Conservation (phyloP, 37 sponge, comb jelly and placozoan species). For the Chondrilla cf. caribensis region DNA sequence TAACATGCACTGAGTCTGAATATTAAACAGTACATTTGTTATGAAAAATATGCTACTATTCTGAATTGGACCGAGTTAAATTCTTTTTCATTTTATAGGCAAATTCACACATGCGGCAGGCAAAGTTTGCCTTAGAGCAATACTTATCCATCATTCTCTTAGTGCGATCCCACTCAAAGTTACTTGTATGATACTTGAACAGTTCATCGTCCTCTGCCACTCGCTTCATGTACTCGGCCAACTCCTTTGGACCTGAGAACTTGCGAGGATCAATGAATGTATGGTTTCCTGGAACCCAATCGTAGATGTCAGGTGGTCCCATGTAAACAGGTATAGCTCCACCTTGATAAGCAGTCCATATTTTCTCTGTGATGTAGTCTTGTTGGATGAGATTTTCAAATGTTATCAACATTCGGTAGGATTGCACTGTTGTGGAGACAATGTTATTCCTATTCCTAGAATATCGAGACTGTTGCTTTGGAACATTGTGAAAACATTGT, state of each 20-base stretch:
- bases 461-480: neutral
- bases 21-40: too few species aligned
- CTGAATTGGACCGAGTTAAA: too few species aligned
- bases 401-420: neutral
- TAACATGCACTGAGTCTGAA: too few species aligned
- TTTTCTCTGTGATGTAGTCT: slow-evolving; percentile 5
- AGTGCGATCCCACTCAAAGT: slow-evolving; percentile 4
- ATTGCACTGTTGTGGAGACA: neutral
- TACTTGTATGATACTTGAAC: slow-evolving; percentile 15
- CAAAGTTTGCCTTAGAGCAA: neutral
- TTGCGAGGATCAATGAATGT: slow-evolving; percentile 25
- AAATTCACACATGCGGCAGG: neutral
- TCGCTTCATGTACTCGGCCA: slow-evolving; percentile 11
- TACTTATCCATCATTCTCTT: neutral
- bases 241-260: neutral
- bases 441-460: neutral
- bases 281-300: slow-evolving; percentile 25
- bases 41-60: too few species aligned
- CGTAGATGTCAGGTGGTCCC: slow-evolving; percentile 9
- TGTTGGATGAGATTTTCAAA: slow-evolving; percentile 3
- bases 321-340: slow-evolving; percentile 19
- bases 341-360: neutral
- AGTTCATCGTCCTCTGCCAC: slow-evolving; percentile 9
- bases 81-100: neutral
- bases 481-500: neutral